Conservation (phyloP, 2,888 invertebrate genomes). For the Chalcis sispes region DNA sequence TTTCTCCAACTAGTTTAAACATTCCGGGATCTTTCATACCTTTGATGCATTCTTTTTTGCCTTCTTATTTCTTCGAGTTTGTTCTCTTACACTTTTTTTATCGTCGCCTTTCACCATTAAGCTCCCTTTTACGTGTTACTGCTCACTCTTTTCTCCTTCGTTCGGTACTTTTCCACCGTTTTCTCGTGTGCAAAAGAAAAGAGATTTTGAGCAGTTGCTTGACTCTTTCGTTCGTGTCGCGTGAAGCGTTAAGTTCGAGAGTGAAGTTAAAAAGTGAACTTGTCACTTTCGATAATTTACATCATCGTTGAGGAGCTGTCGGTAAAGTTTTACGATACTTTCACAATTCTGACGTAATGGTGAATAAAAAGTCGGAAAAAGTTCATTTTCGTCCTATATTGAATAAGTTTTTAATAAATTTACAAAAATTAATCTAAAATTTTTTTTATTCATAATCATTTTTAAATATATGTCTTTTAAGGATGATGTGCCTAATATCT, state of each 20-base stretch:
- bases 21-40: not conserved
- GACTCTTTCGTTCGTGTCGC: not conserved
- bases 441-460: not conserved
- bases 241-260: not conserved
- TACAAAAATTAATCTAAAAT: not conserved
- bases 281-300: not conserved
- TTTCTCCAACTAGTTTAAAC: not conserved
- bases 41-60: constrained; percentile 10
- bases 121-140: not conserved
- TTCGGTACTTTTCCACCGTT: not conserved
- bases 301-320: not conserved
- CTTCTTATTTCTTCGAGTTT: not conserved
- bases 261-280: not conserved
- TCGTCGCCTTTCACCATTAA: not conserved
- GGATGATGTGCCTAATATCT: too few species aligned
- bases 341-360: too few species aligned
- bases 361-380: not conserved
- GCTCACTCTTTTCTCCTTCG: not conserved
- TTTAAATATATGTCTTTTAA: too few species aligned
- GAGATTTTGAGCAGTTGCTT: not conserved
- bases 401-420: too few species aligned
- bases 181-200: not conserved
- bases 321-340: constrained; percentile 1
- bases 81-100: not conserved
- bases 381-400: too few species aligned